Conservation (phyloP, 2,888 invertebrate genomes). For the Criorhina ranunculi region DNA sequence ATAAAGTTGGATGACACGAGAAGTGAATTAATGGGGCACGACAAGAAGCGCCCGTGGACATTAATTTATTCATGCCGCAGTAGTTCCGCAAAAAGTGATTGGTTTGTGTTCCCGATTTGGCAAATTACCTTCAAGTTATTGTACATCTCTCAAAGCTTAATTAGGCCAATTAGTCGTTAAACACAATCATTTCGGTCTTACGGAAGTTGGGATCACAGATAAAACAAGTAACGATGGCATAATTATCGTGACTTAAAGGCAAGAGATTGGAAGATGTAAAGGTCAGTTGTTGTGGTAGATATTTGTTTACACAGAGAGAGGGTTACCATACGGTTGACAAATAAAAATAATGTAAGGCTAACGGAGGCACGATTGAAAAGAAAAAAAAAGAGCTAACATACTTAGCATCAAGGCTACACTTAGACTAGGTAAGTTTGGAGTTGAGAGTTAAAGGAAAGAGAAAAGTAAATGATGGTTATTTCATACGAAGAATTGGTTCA, state of each 20-base stretch:
- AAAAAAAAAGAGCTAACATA: neutral
- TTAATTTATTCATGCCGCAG: conserved; percentile 13
- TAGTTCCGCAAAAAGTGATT: conserved; percentile 24
- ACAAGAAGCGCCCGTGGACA: conserved; percentile 8
- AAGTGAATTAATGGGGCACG: conserved; percentile 59
- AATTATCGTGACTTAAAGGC: conserved; percentile 23
- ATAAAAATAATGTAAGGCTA: neutral
- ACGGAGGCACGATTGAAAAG: neutral
- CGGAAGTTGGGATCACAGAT: conserved; percentile 5
- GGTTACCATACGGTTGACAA: neutral
- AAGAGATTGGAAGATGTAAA: conserved; percentile 19
- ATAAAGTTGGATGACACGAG: conserved; percentile 30
- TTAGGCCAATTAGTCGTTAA: conserved; percentile 8
- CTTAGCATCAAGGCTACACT: too few species aligned
- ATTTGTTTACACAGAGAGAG: neutral
- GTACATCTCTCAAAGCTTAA: conserved; percentile 3
- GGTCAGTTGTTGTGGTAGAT: conserved; percentile 31
- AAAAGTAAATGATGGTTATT: too few species aligned
- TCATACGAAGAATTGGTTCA: too few species aligned
- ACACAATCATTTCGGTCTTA: conserved; percentile 17
- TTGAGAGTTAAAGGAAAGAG: too few species aligned
- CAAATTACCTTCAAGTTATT: neutral
- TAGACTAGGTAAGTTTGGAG: too few species aligned
- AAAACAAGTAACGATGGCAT: neutral
- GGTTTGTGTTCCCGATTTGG: conserved; percentile 3